Conservation (phyloP, 2,888 invertebrate species). For the Cosmopolites sordidus region DNA sequence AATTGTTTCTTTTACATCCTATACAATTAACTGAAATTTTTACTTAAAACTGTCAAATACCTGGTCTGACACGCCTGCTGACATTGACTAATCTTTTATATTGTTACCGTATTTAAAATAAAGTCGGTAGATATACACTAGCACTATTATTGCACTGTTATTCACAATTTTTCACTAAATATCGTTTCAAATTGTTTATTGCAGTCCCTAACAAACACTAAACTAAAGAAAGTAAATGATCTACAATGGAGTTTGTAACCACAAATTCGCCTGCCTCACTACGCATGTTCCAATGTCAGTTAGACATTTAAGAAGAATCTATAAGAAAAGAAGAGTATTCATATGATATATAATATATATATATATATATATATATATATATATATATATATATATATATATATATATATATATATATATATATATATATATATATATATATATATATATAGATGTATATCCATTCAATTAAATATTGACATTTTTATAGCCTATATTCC, state of each 20-base stretch:
- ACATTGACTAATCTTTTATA: conserved; percentile 73
- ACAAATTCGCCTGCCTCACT: conserved; percentile 6
- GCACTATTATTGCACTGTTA: conserved; percentile 24
- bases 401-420: too few relatives aligned
- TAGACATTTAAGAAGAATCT: too few relatives aligned
- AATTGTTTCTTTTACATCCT: conserved; percentile 34
- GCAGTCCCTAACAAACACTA: conserved; percentile 14
- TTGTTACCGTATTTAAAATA: conserved; percentile 14
- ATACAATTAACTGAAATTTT: conserved; percentile 31
- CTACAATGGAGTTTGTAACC: conserved; percentile 24
- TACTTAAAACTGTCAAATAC: conserved; percentile 53
- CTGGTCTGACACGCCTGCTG: conserved; percentile 90
- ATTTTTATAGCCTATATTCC: too few relatives aligned
- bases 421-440: too few relatives aligned
- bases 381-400: too few relatives aligned
- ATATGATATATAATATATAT: too few relatives aligned
- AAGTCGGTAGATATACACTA: conserved; percentile 20
- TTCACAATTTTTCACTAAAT: conserved; percentile 17
- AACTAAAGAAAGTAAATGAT: conserved; percentile 18
- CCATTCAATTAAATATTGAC: too few relatives aligned
- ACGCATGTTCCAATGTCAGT: background rate
- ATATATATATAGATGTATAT: too few relatives aligned
- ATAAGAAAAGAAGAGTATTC: too few relatives aligned
- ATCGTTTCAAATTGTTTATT: conserved; percentile 11
- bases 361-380: too few relatives aligned